These are phyloP conservation scores for Mormyrops boulengeri DNA, from an alignment of 2,797 vertebrate genomes.

Conservation along the genomic window DNA sequence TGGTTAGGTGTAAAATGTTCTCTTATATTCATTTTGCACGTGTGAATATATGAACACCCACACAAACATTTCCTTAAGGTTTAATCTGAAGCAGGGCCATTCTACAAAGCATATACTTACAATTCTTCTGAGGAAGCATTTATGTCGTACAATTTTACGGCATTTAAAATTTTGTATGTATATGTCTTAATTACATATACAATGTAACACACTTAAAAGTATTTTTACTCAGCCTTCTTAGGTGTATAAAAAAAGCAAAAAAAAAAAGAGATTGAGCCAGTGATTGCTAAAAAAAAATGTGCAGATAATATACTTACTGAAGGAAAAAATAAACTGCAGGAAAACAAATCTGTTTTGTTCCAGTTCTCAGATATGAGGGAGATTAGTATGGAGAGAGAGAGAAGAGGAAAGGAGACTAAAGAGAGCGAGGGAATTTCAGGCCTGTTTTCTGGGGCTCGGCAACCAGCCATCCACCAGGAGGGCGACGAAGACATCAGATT, in stretches of 20 bases:
- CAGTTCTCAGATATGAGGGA: conserved; percentile 6
- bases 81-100: not conserved
- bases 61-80: not conserved
- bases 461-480: not conserved
- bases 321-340: not conserved
- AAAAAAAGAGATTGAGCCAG: not conserved
- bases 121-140: not conserved
- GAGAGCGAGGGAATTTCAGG: not conserved
- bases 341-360: conserved; percentile 14
- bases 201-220: not conserved
- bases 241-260: not conserved
- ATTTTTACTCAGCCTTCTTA: not conserved
- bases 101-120: not conserved
- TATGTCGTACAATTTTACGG: not conserved
- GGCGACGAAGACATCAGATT: not conserved
- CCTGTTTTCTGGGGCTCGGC: not conserved
- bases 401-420: not conserved
- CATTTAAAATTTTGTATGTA: not conserved
- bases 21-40: not conserved
- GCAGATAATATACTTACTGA: not conserved
- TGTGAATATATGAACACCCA: not conserved
- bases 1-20: not conserved
- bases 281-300: not conserved
- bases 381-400: not conserved
- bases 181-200: not conserved